Base-by-base conservation (phyloP, 2,113 vertebrate genomes). In the Vulpes vulpes region DNA sequence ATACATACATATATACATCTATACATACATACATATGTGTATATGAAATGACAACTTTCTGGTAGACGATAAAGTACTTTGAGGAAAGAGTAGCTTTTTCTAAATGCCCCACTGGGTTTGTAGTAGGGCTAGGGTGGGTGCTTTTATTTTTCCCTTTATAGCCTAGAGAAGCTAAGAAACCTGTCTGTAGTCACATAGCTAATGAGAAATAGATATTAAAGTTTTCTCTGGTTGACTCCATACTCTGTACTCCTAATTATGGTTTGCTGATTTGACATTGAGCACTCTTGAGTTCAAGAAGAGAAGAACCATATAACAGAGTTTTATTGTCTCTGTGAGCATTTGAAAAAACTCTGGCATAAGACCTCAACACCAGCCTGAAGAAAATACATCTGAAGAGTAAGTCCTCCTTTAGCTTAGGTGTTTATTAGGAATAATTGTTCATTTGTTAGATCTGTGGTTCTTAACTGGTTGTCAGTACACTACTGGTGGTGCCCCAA, bases 91-190 rank as follows among this genome's bases (percentile, higher is more conserved):
- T 60, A 30, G 7, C 23, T 93, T 86, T 97, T 76, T 38, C 53
- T 78, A 60, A 84, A 85, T 49, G 23, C 43, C 23, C 14, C 25
- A 38, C 2, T 89, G 51, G 53, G 10, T 86, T 92, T 88, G 55
- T 62, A 73, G 16, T 12, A 7, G 60, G 20, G 16, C 25, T 74
- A 62, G 35, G 32, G 59, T 57, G 64, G 10, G 32, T 92, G 59
- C 17, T 81, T n/a, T 35, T 80, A 83, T 71, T 92, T 55, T 92
- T 10, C 69, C 62, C 38, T 94, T 94, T 92, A 22, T 76, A 89
- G 62, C 51, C 71, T 67, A 86, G 59, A 81, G 84, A 89, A 81
- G 20, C 12, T 32, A 86, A 95, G 81, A 1, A 32, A 79, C 49
- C 32, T 87, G 23, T 73, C 17, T 35, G 83, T 60, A 15, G 12